Base-by-base conservation (phyloP, 2,888 invertebrate genomes). In the Lamproptera curius region DNA sequence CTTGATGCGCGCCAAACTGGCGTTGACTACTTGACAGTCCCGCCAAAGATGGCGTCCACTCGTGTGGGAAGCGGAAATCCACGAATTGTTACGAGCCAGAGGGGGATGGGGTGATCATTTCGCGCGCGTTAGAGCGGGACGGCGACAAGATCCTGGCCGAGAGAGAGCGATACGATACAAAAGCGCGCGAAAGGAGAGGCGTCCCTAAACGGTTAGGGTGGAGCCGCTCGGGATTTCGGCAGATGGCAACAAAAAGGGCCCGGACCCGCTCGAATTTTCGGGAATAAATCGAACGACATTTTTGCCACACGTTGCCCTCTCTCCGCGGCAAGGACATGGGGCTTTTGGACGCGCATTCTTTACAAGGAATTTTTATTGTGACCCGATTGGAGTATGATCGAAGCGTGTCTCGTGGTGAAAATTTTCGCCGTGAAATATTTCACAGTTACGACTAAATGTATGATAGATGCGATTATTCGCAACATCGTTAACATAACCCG, bases 271-370 rank as follows among this genome's bases (percentile, higher is more conserved):
- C 76, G 69, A 75, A 79, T 80, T 77, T 83, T 85, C 76, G 76
- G 81, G 81, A 70, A 84, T 84, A 85, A 84, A 82, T 85, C 83
- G 86, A 83, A 82, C 81, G 80, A 76, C 83, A 85, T 86, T 84
- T 85, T 84, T 84, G 81, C 78, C 71, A 78, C 76, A 78, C 50
- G 50, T 35, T 44, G 63, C 57, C 65, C 63, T 73, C 66, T 72
- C 57, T 63, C 63, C 69, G 68, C 65, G 68, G 63, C 61, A 65
- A 62, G 53, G 58, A 55, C 51, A 62, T 26, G 39, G 17, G 34
- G 43, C 42, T 49, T 49, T 49, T 28, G 28, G 9, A 34, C 23
- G 10, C 23, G 17, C 31, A 44, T 47, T 47, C 49, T 49, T 51
- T 46, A 51, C 44, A 34, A 28, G 38, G 17, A 42, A 31, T 31